Base-by-base conservation (phyloP, 2,797 vertebrate species). In the Enteromius mattozi region DNA sequence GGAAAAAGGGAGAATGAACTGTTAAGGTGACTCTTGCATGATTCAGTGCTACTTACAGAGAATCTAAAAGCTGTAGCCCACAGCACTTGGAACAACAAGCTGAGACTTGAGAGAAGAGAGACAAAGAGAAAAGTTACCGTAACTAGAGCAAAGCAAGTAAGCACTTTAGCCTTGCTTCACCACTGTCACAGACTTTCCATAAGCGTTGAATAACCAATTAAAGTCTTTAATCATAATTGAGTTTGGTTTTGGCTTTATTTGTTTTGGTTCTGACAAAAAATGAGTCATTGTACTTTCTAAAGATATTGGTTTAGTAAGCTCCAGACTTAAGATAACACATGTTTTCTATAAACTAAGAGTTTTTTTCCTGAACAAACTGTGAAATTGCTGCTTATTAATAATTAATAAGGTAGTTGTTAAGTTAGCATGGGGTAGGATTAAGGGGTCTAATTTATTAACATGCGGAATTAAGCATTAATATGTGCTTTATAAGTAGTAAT, bases 1-100 rank as follows among this genome's bases (percentile, higher is more conserved):
- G 35, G 35, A 68, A 9, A 68, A 68, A 37, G 19, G 17, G 1
- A 12, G 45, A 14, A 70, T 45, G 0, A 71, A 35, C 16, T 51
- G 16, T 51, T 51, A 10, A 33, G 27, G 42, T 74, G 47, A 80
- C 47, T 42, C 56, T 51, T 87, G 79, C n/a, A 78, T 87, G 86
- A 89, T 86, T 88, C 33, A 89, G 84, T 91, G 75, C 27, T 42
- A 30, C 88, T 90, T 87, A 85, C 85, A 89, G 19, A 16, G 47
- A 37, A 47, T 83, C 17, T 87, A 86, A 92, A 91, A 92, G 88
- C 84, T 83, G 84, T 91, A 91, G 92, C 90, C 91, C 85, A 51
- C 81, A 92, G 92, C 86, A 21, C 83, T 65, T 69, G 42, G 40
- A 85, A 71, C 80, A 88, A 86, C 91, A 88, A 86, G 93, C 89